Evolutionary conservation across 2,113 vertebrate genomes (phyloP).

Genomic region (Herpetotheres cachinnans): DNA sequence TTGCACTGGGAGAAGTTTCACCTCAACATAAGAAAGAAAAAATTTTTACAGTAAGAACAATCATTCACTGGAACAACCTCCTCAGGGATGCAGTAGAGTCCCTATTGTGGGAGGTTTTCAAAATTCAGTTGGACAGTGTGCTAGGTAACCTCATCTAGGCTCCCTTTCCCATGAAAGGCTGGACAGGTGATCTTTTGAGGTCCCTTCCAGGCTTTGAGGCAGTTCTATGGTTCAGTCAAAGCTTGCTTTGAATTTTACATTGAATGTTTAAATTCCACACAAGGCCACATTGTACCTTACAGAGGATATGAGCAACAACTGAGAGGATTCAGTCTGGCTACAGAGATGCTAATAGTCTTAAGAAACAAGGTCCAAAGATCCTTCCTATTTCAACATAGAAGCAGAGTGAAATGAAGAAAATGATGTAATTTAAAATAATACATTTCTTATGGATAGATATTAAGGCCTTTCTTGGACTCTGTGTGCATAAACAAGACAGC

Average conservation of each 20-base stretch:
- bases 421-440: rapidly evolving
- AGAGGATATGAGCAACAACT: neutral
- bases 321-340: neutral
- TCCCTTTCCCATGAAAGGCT: too few species aligned
- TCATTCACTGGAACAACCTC: too few species aligned
- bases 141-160: too few species aligned
- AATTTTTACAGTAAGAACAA: too few species aligned
- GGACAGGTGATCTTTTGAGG: too few species aligned
- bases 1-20: too few species aligned
- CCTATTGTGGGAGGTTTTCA: too few species aligned
- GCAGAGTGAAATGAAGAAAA: neutral
- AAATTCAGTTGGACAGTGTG: too few species aligned
- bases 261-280: neutral
- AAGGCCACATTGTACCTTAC: neutral
- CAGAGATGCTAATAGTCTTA: neutral
- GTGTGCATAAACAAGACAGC: neutral
- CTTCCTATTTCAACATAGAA: neutral
- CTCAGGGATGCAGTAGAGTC: too few species aligned
- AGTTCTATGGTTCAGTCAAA: neutral
- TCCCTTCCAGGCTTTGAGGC: neutral
- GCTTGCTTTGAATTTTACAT: neutral
- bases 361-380: neutral
- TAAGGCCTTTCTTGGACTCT: neutral
- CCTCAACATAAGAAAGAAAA: too few species aligned
- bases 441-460: neutral